Evolutionary conservation across 2,888 invertebrate genomes (phyloP).

Genomic region (Danaus chrysippus): DNA sequence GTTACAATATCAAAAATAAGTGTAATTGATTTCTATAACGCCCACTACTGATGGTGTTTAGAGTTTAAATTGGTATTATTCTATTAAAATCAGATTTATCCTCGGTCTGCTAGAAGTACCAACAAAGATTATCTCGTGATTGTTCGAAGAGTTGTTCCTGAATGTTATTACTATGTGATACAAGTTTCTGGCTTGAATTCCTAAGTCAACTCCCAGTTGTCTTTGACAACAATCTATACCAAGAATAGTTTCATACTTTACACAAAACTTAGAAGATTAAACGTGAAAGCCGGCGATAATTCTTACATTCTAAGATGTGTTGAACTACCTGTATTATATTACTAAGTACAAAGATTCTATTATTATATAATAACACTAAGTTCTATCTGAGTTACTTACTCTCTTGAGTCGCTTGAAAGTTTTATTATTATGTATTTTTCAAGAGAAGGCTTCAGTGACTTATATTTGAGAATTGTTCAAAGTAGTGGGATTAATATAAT

Average conservation of each 20-base stretch:
- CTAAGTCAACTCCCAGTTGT: conserved; percentile 25
- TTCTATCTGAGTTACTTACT: too few relatives aligned
- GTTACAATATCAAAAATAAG: too few relatives aligned
- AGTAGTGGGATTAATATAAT: too few relatives aligned
- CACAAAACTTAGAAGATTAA: conserved; percentile 14
- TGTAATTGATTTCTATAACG: too few relatives aligned
- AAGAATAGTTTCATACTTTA: conserved; percentile 52
- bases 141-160: neutral
- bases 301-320: conserved; percentile 10
- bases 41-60: too few relatives aligned
- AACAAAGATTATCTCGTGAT: conserved; percentile 1
- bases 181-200: conserved; percentile 3
- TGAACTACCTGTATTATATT: too few relatives aligned
- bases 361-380: too few relatives aligned
- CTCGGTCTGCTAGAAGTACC: neutral
- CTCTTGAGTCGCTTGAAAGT: too few relatives aligned
- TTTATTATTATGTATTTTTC: too few relatives aligned
- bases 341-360: too few relatives aligned
- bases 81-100: neutral
- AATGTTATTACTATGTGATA: neutral
- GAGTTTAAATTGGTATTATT: neutral
- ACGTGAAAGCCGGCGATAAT: conserved; percentile 8
- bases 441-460: too few relatives aligned
- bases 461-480: too few relatives aligned
- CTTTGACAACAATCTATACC: conserved; percentile 51